Conservation (phyloP, 2,888 invertebrate genomes). For the Phyllotreta cruciferae region DNA sequence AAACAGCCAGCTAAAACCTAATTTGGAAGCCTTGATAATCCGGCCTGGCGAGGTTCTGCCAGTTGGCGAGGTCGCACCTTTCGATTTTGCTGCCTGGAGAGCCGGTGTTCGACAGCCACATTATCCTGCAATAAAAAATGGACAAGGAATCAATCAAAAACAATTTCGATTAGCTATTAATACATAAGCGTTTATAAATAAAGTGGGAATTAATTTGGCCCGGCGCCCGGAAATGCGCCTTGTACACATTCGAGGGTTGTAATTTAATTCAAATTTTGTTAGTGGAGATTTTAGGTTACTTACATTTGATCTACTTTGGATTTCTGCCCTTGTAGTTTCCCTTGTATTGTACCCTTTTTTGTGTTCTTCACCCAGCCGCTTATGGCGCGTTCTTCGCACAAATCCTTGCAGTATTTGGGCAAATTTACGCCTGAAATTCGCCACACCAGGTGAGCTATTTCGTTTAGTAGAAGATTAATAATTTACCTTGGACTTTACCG, state of each 20-base stretch:
- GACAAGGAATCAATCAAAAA: too few species aligned
- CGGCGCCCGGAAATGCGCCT: neutral
- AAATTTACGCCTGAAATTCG: slow-evolving; percentile 76
- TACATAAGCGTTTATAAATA: neutral
- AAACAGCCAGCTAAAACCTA: slow-evolving; percentile 69
- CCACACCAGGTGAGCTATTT: neutral
- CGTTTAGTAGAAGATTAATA: neutral
- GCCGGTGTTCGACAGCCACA: slow-evolving; percentile 82
- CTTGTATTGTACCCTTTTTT: slow-evolving; percentile 84
- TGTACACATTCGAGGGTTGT: neutral
- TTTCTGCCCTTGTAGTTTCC: slow-evolving; percentile 86
- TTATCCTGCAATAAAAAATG: slow-evolving; percentile 66
- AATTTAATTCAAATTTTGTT: slow-evolving; percentile 16
- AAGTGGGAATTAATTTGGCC: neutral
- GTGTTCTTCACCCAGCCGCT: slow-evolving; percentile 94
- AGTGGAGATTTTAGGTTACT: too few species aligned
- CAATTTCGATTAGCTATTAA: slow-evolving; percentile 15
- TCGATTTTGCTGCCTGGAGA: slow-evolving; percentile 87
- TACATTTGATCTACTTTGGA: slow-evolving; percentile 83
- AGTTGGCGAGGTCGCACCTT: slow-evolving; percentile 80
- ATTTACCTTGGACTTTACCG: slow-evolving; percentile 88
- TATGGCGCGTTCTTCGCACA: slow-evolving; percentile 75
- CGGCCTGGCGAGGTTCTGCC: slow-evolving; percentile 74
- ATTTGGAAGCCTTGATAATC: slow-evolving; percentile 81
- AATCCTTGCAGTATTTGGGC: slow-evolving; percentile 86